Evolutionary conservation across 2,888 invertebrate genomes (phyloP).

Genomic region (Drosophila eohydei): DNA sequence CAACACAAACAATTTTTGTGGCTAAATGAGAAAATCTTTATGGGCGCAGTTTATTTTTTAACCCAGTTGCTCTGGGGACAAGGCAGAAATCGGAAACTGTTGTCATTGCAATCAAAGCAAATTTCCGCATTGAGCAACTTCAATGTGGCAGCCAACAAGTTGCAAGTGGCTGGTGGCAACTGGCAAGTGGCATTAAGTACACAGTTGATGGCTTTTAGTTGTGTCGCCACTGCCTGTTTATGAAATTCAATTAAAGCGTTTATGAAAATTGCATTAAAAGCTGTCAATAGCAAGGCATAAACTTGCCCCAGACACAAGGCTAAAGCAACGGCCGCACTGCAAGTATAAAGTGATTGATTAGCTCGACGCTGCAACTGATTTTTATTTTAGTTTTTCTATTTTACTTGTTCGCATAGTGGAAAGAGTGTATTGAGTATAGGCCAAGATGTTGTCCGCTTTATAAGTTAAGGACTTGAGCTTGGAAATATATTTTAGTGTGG

Average conservation of each 20-base stretch:
- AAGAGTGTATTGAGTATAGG: no score
- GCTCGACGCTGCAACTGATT: conserved; percentile 8
- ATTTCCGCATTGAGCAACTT: conserved; percentile 38
- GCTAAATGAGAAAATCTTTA: conserved; percentile 9
- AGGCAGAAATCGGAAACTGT: conserved; percentile 36
- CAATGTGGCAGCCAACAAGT: conserved; percentile 40
- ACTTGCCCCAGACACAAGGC: conserved; percentile 5
- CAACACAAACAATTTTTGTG: conserved; percentile 15
- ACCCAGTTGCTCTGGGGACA: conserved; percentile 2
- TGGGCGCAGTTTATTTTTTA: conserved; percentile 31
- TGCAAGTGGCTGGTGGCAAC: conserved; percentile 34
- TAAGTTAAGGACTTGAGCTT: no score
- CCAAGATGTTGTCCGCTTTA: background rate
- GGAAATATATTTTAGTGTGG: no score
- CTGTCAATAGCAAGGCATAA: conserved; percentile 16
- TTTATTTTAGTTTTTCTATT: background rate
- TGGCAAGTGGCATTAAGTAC: conserved; percentile 22
- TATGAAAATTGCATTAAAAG: conserved; percentile 62
- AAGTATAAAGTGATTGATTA: conserved; percentile 27
- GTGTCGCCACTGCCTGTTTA: conserved; percentile 30
- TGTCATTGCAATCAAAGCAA: conserved; percentile 37
- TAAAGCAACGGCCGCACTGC: conserved; percentile 7
- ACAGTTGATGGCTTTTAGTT: conserved; percentile 4
- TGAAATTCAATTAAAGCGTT: conserved; percentile 66
- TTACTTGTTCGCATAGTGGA: no score